These are phyloP conservation scores for Lithophane leautieri DNA, from an alignment of 2,888 invertebrate genomes.

Conservation along the genomic window DNA sequence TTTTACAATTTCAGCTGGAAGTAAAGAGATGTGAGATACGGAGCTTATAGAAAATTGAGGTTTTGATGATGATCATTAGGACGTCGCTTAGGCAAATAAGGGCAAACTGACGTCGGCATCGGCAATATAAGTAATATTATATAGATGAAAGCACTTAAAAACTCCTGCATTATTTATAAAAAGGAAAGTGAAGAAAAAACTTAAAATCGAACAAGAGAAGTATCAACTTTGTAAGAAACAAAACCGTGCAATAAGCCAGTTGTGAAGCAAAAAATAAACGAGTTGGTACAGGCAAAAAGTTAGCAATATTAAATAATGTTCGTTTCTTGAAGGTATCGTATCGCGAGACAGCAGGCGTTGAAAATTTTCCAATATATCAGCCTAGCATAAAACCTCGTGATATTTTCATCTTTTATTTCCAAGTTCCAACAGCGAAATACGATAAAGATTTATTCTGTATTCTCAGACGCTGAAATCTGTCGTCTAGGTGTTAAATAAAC, in stretches of 20 bases:
- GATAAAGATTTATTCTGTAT: constrained; percentile 60
- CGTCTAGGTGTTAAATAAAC: constrained; percentile 62
- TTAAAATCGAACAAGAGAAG: not conserved
- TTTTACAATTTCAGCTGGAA: constrained; percentile 16
- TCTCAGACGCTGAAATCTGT: constrained; percentile 43
- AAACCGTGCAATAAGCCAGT: constrained; percentile 21
- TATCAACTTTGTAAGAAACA: constrained; percentile 5
- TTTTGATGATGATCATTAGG: not conserved
- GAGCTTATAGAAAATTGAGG: not conserved
- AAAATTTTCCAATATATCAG: constrained; percentile 67
- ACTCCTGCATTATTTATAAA: not conserved
- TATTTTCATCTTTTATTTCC: constrained; percentile 62
- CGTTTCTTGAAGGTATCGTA: constrained; percentile 54
- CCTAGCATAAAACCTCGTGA: constrained; percentile 57
- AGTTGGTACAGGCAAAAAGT: constrained; percentile 34
- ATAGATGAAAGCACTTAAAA: not conserved
- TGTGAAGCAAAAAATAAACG: constrained; percentile 44
- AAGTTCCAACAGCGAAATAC: constrained; percentile 48
- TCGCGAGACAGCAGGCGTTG: constrained; percentile 54
- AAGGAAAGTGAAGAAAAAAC: not conserved
- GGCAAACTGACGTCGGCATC: no score
- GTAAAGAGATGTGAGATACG: not conserved
- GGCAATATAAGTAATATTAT: not conserved
- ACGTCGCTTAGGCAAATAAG: not conserved
- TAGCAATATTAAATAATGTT: constrained; percentile 61